Evolutionary conservation across 2,113 vertebrate species (phyloP).

Genomic region (Speoplatyrhinus poulsoni): DNA sequence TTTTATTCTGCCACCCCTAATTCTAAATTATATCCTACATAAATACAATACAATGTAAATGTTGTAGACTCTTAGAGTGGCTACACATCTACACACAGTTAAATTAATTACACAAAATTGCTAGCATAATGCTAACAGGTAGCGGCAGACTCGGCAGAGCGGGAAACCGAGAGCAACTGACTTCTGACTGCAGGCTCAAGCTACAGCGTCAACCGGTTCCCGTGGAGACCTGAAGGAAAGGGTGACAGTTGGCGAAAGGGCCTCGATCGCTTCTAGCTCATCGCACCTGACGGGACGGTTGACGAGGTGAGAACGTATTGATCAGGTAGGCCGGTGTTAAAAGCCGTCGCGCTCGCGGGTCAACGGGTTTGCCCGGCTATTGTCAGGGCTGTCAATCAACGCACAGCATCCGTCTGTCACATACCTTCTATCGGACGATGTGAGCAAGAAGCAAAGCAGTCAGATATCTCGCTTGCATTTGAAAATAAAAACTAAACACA

Average conservation of each 20-base stretch:
- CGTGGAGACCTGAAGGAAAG: constrained; percentile 1
- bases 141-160: not conserved
- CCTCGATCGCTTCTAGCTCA: constrained; percentile 14
- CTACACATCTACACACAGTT: not conserved
- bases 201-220: not conserved
- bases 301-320: constrained; percentile 35
- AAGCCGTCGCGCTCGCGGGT: constrained; percentile 11
- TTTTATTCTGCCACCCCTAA: too few species aligned
- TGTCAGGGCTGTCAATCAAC: not conserved
- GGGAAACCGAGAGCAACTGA: not conserved
- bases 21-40: too few species aligned
- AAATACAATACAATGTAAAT: not conserved
- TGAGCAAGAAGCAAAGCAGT: too few species aligned
- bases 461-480: too few species aligned
- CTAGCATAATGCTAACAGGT: not conserved
- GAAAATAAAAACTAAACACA: too few species aligned
- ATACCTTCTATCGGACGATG: too few species aligned
- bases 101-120: too few species aligned
- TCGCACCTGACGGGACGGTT: constrained; percentile 30
- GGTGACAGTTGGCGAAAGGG: constrained; percentile 13
- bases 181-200: not conserved
- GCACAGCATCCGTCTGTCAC: not conserved
- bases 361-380: not conserved
- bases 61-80: not conserved
- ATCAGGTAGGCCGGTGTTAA: constrained; percentile 44